Evolutionary conservation across 2,113 vertebrate species (phyloP), one percentile per base, ranked within the genome.

Genomic region (Panthera uncia): DNA sequence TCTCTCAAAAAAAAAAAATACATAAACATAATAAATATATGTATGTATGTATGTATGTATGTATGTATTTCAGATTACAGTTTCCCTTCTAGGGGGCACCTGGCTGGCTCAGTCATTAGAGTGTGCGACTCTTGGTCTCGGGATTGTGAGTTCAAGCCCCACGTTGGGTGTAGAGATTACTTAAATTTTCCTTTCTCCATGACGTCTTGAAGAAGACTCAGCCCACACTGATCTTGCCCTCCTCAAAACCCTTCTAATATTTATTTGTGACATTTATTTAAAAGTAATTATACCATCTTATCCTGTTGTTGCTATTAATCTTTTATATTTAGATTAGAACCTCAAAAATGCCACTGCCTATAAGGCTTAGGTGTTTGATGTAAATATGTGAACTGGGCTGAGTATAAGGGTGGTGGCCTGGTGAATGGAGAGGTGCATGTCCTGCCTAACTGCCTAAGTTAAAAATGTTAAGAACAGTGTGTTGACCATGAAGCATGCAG

Each of bases 261-360:
- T 95, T 21, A 27, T 15, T 41, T 91, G 19, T 94, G 57, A 50
- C 65, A 76, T 84, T 96, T 89, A 82, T 82, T 86, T 93, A 21
- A 74, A 96, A 87, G 36, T 74, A 86, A 83, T 41, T 18, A 25
- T 29, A 25, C 16, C 41, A 50, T 69, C 4, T 79, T 50, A 36
- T 45, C 61, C 41, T 80, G 23, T 71, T 87, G 31, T 36, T 84
- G 45, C 63, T 87, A 33, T 82, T 80, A 55, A 48, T 95, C 7
- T 18, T 81, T 93, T 90, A 5, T 41, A 48, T 55, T 65, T 57
- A 66, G 27, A 95, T 31, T 55, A 71, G 27, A 31, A 76, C n/a
- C 19, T 65, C 38, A 86, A 92, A 91, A 57, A 85, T 68, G 31
- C 16, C 86, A 45, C 41, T 69, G 15, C 48, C 38, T 80, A 1